Conservation (phyloP, 2,113 vertebrate species). For the Ctenomys sociabilis region DNA sequence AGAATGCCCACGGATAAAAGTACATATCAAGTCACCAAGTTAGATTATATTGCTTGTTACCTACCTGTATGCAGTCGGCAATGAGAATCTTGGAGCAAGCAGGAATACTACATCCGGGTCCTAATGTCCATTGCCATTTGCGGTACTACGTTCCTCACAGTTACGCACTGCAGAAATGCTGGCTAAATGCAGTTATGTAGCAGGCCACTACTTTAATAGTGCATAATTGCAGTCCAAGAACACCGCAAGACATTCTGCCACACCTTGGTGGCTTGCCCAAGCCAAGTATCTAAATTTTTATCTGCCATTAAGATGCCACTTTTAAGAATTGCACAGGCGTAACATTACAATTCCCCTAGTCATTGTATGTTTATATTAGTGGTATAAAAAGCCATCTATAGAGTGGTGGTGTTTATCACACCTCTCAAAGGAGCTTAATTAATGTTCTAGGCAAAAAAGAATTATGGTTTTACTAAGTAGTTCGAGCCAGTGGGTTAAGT, state of each 20-base stretch:
- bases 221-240: slow-evolving; percentile 88
- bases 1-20: slow-evolving; percentile 93
- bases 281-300: slow-evolving; percentile 86
- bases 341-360: slow-evolving; percentile 85
- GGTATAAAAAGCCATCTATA: slow-evolving; percentile 80
- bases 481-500: slow-evolving; percentile 58
- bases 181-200: slow-evolving; percentile 94
- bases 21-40: slow-evolving; percentile 92
- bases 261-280: slow-evolving; percentile 87
- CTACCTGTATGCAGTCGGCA: slow-evolving; percentile 98
- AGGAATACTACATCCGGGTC: slow-evolving; percentile 98
- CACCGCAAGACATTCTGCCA: slow-evolving; percentile 88
- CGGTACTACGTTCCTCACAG: slow-evolving; percentile 99
- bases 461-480: slow-evolving; percentile 68
- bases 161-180: slow-evolving; percentile 98
- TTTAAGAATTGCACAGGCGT: slow-evolving; percentile 86
- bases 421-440: slow-evolving; percentile 71
- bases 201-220: slow-evolving; percentile 91
- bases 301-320: slow-evolving; percentile 88
- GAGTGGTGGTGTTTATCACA: slow-evolving; percentile 77
- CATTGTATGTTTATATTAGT: slow-evolving; percentile 80
- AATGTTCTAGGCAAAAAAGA: slow-evolving; percentile 61
- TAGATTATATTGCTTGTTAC: slow-evolving; percentile 94
- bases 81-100: slow-evolving; percentile 99
- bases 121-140: slow-evolving; percentile 99